phyloP scores from a whole-genome alignment of 2,888 invertebrate genomes.

The Alsophila aescularia region DNA sequence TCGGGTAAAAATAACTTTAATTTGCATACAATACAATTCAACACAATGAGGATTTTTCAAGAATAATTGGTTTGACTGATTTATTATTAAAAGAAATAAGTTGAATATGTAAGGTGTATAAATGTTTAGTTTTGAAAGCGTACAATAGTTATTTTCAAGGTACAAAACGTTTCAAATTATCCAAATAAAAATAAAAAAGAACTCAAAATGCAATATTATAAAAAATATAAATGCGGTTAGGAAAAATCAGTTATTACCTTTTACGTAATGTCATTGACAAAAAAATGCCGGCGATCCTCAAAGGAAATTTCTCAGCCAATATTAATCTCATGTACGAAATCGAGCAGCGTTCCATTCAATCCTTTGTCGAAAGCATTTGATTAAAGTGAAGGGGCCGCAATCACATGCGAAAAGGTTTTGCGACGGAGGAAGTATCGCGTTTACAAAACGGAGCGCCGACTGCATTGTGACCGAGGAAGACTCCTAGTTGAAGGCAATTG shows the following conservation, averaged over 20 bases:
- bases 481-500: conserved; percentile 69
- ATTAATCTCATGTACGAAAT: conserved; percentile 76
- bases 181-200: too few relatives aligned
- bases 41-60: too few relatives aligned
- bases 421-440: conserved; percentile 83
- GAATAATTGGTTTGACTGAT: too few relatives aligned
- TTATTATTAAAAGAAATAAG: too few relatives aligned
- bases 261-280: conserved; percentile 52
- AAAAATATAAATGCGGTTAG: too few relatives aligned
- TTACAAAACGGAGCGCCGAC: conserved; percentile 80
- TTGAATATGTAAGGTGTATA: too few relatives aligned
- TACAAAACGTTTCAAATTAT: background rate
- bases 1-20: too few relatives aligned
- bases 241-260: background rate
- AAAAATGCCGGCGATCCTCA: conserved; percentile 69
- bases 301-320: conserved; percentile 74
- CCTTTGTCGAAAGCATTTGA: conserved; percentile 82
- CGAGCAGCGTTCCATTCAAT: conserved; percentile 78
- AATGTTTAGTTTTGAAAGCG: too few relatives aligned
- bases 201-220: too few relatives aligned
- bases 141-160: background rate
- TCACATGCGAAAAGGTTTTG: conserved; percentile 74
- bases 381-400: conserved; percentile 81
- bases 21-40: too few relatives aligned
- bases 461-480: conserved; percentile 68